These are phyloP conservation scores for Troilus luridus DNA, from an alignment of 2,888 invertebrate species.

Conservation along the genomic window DNA sequence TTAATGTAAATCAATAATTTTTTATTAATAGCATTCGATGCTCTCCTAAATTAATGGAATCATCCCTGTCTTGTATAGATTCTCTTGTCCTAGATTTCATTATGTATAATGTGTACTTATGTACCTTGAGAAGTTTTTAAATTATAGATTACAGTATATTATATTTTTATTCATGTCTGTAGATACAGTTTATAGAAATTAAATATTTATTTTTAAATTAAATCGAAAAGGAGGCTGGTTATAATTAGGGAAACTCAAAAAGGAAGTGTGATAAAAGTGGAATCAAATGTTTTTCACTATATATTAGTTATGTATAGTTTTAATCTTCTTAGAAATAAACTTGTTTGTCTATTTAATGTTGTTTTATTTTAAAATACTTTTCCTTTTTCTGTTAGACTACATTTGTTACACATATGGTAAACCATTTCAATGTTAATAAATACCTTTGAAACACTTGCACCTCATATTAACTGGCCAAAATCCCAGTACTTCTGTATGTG, in stretches of 20 bases:
- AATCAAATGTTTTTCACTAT: conserved; percentile 34
- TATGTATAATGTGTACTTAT: conserved; percentile 21
- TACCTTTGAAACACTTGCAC: too few relatives aligned
- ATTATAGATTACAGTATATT: conserved; percentile 49
- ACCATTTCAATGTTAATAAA: too few relatives aligned
- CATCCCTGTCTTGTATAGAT: conserved; percentile 33
- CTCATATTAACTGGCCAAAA: too few relatives aligned
- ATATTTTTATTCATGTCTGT: conserved; percentile 55
- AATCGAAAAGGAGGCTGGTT: conserved; percentile 43
- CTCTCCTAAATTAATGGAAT: conserved; percentile 45
- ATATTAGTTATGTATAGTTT: not conserved
- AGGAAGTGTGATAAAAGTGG: conserved; percentile 47
- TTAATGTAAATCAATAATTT: conserved; percentile 54
- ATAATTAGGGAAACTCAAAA: conserved; percentile 39
- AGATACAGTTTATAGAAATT: conserved; percentile 34
- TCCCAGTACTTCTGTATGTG: too few relatives aligned
- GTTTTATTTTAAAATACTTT: not conserved
- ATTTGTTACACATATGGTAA: too few relatives aligned
- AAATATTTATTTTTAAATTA: conserved; percentile 46
- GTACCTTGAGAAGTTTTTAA: conserved; percentile 51
- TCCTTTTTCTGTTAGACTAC: not conserved
- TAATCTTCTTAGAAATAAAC: conserved; percentile 40
- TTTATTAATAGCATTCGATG: conserved; percentile 43
- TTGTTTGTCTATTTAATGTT: conserved; percentile 23
- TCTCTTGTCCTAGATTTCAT: conserved; percentile 17